These are phyloP conservation scores for Pollachius pollachius DNA, from an alignment of 2,113 vertebrate species.

Conservation along the genomic window DNA sequence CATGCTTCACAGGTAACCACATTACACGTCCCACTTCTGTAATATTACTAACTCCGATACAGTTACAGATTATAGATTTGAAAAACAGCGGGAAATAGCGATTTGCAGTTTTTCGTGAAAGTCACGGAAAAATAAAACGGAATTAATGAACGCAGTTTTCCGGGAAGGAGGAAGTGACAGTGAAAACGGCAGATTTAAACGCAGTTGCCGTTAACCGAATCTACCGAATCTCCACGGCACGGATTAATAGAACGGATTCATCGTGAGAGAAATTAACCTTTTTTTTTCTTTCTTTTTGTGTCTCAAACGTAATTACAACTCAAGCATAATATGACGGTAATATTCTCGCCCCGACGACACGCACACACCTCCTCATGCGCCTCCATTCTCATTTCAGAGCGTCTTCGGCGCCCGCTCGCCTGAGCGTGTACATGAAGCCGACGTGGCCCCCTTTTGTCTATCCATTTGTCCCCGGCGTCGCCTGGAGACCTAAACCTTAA, in stretches of 20 bases:
- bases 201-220: too few species aligned
- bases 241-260: too few species aligned
- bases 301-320: too few species aligned
- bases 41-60: slow-evolving; percentile 42
- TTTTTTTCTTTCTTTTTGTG: too few species aligned
- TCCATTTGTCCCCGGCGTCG: slow-evolving; percentile 76
- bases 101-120: too few species aligned
- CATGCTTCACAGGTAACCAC: slow-evolving; percentile 26
- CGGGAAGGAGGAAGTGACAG: too few species aligned
- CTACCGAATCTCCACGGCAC: too few species aligned
- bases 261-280: too few species aligned
- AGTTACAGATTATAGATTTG: slow-evolving; percentile 28
- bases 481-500: slow-evolving; percentile 92
- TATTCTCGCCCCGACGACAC: background rate
- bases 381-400: slow-evolving; percentile 23
- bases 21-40: slow-evolving; percentile 21
- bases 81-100: slow-evolving; percentile 11
- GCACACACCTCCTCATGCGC: background rate
- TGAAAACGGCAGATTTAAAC: too few species aligned
- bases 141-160: too few species aligned
- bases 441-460: slow-evolving; percentile 83
- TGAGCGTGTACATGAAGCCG: slow-evolving; percentile 70
- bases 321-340: too few species aligned
- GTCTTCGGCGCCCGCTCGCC: slow-evolving; percentile 46
- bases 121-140: too few species aligned